These are phyloP conservation scores for Seriola aureovittata DNA, from an alignment of 2,113 vertebrate genomes.

Conservation along the genomic window DNA sequence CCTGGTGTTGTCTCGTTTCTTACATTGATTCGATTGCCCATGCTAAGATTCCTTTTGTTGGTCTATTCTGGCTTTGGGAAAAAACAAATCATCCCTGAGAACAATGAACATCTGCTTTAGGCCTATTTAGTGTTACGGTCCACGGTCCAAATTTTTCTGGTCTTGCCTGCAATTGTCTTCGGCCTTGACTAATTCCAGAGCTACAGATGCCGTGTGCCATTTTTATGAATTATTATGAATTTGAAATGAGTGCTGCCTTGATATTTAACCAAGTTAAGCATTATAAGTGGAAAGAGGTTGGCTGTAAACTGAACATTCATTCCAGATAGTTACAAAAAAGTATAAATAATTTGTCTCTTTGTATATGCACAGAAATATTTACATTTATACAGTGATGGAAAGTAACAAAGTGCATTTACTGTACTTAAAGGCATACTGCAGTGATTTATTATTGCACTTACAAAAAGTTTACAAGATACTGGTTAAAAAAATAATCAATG, in stretches of 20 bases:
- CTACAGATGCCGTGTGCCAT: background rate
- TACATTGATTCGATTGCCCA: constrained; percentile 22
- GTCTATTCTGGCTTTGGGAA: background rate
- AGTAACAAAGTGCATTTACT: background rate
- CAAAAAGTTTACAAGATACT: background rate
- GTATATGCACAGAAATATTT: background rate
- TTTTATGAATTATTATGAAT: background rate
- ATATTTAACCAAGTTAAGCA: background rate
- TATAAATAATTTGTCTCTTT: background rate
- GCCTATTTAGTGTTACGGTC: background rate
- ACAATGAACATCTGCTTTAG: constrained; percentile 24
- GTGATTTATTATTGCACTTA: background rate
- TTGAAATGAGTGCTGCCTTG: background rate
- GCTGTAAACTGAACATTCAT: background rate
- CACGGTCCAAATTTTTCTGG: background rate
- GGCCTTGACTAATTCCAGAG: background rate
- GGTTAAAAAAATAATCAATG: background rate
- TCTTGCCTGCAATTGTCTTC: background rate
- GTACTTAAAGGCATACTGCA: background rate
- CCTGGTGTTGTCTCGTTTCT: constrained; percentile 2
- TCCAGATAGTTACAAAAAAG: background rate
- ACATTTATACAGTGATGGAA: no score
- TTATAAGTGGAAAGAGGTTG: accelerated
- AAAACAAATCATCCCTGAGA: background rate
- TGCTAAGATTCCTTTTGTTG: constrained; percentile 16